These are phyloP conservation scores for Palythoa heliodiscus DNA, from an alignment of 92 coral and sea anemone species.

Conservation along the genomic window DNA sequence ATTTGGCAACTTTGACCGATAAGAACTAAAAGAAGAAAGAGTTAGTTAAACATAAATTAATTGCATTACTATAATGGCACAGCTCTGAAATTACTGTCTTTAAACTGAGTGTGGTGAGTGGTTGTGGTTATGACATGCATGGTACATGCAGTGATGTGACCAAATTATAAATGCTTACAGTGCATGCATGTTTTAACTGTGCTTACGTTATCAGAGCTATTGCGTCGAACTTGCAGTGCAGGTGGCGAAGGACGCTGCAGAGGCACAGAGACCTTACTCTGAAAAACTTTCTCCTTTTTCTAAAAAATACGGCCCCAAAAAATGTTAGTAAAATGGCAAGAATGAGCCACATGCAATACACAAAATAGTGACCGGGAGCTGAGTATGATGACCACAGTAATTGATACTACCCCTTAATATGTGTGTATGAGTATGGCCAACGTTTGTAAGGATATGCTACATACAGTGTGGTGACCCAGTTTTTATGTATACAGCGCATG, in stretches of 20 bases:
- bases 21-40: no score
- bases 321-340: background rate
- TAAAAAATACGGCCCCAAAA: slow-evolving; percentile 16
- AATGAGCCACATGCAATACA: background rate
- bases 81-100: background rate
- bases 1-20: no score
- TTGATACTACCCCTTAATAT: background rate
- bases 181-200: slow-evolving; percentile 9
- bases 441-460: background rate
- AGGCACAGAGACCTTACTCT: slow-evolving; percentile 30
- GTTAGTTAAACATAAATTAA: no score
- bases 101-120: background rate
- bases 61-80: background rate
- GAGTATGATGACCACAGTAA: background rate
- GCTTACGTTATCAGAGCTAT: slow-evolving; percentile 63
- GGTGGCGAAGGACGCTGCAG: slow-evolving; percentile 23
- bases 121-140: background rate
- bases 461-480: background rate
- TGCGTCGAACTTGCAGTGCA: slow-evolving; percentile 52
- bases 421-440: background rate
- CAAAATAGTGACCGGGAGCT: background rate
- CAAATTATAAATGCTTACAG: background rate
- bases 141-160: background rate
- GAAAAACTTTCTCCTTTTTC: slow-evolving; percentile 15
- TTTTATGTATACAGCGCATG: background rate